Base-by-base conservation (phyloP, 2,113 vertebrate species). In the Hemibates koningsi region DNA sequence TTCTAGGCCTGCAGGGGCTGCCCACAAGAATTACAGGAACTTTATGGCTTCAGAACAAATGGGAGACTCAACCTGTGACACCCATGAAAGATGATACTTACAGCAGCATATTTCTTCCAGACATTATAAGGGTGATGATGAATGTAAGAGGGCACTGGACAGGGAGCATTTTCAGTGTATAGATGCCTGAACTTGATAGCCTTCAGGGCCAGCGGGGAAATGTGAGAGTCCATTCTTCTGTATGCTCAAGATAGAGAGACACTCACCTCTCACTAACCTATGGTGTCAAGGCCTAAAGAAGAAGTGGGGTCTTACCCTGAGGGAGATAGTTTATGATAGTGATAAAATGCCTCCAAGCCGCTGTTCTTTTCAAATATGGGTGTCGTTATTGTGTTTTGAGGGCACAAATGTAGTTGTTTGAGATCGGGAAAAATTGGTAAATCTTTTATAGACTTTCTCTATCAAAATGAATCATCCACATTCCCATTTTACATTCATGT, bases 71-170 rank as follows among this genome's bases (percentile, higher is more conserved):
- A 80, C 84, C 81, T 78, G 91, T 93, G 95, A 95, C 94, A 94
- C 85, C 90, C 10, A 91, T 96, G 95, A 96, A 95, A 86, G 89
- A 96, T 96, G 95, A 94, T 91, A 93, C 92, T 86, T 90, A 88
- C 73, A 88, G 93, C 87, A 80, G 92, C 90, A 95, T 96, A 95
- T 96, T 95, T 96, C 94, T 96, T 91, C 86, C 50, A 57, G 95
- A 94, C 94, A 90, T 95, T 95, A 95, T 91, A 91, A 92, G 91
- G 93, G 68, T 86, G 71, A 95, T 97, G 96, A 97, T 96, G 91
- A 95, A 97, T 96, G 94, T 89, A 89, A 89, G 66, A 52, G 90
- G 86, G 86, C 85, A 43, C 86, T 52, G 90, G 91, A 90, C 86
- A 78, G 81, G 87, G 91, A 90, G 91, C 88, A 85, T 91, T 94